Evolutionary conservation across 2,888 invertebrate genomes (phyloP), one percentile per base, ranked within the genome.

Genomic region (Hartigia nigra): DNA sequence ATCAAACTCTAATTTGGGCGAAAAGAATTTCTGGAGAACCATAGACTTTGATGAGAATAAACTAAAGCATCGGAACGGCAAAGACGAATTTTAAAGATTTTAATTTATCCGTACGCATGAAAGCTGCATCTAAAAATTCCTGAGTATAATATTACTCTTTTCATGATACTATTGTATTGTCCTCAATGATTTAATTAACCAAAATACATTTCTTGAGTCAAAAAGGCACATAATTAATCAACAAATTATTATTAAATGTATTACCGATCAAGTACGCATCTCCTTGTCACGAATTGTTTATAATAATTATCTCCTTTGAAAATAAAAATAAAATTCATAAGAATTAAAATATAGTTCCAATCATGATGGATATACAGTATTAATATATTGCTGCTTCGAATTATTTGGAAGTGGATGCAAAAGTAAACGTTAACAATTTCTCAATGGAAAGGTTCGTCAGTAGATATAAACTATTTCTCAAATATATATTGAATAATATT

Each of bases 21-120:
- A 94, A 35, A 92, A 91, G 37, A 86, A 93, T 69, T 95, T 95
- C 90, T 95, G 95, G 95, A 92, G 93, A 83, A 92, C 92, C 12
- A 92, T 95, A 0, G 93, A 93, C 0, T 93, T 95, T 69, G 87
- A 92, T 35, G 95, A 95, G 88, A 94, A 95, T 87, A 93, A 93
- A 84, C 92, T 92, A 76, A 92, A 91, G 14, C 77, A 87, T n/a
- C 86, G 87, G 55, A 2, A 14, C 79, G 35, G 90, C 36, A 92
- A 84, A 82, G 92, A 92, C 79, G 93, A 93, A 12, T 76, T 39
- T 76, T 72, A 32, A 72, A 55, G 55, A 55, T 23, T 55, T 55
- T 2, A 0, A 55, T 55, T 55, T 5, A 55, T 23, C 9, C 1
- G 2, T 55, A 55, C 23, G 55, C 23, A 55, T 55, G 2, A 55